phyloP scores from a whole-genome alignment of 2,888 invertebrate genomes.

The Rotaria magnacalcarata region DNA sequence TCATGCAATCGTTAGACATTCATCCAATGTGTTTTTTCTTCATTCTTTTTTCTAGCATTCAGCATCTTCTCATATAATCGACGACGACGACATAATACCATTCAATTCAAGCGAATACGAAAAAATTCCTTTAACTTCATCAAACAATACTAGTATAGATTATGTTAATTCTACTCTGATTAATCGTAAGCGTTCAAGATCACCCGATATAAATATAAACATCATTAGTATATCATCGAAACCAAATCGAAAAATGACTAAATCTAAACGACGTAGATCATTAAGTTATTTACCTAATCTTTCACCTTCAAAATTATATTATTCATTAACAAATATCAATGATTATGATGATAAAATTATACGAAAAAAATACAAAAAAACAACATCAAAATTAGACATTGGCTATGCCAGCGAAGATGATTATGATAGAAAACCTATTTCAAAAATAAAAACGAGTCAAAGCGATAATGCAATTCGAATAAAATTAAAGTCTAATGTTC shows the following conservation, averaged over 20 bases:
- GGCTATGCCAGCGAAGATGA: conserved; percentile 35
- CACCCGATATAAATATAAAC: not conserved
- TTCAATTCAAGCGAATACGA: conserved; percentile 29
- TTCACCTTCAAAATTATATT: not conserved
- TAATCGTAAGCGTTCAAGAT: conserved; percentile 16
- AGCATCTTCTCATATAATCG: not conserved
- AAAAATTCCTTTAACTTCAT: conserved; percentile 1
- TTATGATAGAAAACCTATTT: not conserved
- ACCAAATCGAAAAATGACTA: not conserved
- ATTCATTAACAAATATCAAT: conserved; percentile 28
- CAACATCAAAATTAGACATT: conserved; percentile 30
- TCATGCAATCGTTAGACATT: not conserved
- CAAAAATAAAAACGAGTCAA: not conserved
- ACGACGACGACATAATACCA: conserved; percentile 18
- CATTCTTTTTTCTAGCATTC: not conserved
- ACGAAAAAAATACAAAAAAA: not conserved
- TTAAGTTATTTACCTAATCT: not conserved
- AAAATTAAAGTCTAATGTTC: not conserved
- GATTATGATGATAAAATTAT: not conserved
- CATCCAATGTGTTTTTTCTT: not conserved
- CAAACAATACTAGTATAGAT: not conserved
- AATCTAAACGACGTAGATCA: not conserved
- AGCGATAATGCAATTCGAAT: not conserved
- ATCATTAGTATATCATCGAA: not conserved
- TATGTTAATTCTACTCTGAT: not conserved